Base-by-base conservation (phyloP, 2,888 invertebrate genomes). In the Trichogramma evanescens region DNA sequence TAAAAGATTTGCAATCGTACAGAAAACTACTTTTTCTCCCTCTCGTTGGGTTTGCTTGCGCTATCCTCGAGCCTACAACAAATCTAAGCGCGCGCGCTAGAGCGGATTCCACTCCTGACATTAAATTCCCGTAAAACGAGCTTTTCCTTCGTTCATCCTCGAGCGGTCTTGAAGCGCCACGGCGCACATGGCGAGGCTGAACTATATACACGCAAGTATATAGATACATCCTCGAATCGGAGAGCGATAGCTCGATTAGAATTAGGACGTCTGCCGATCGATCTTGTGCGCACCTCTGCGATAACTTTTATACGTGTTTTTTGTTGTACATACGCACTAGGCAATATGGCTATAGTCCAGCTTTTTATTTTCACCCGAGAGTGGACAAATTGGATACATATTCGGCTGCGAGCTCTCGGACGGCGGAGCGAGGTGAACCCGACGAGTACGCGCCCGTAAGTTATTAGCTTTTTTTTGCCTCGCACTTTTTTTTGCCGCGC, bases 171-270 rank as follows among this genome's bases (percentile, higher is more conserved):
- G 44, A 9, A 7, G 42, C 8, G 43, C 52, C 10, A 13, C 10
- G 48, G 52, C 13, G 50, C 26, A 9, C 46, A 6, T 41, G 8
- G 41, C 4, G n/a, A 45, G 9, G 42, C 46, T 40, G 42, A 38
- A 45, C 45, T 2, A 45, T 45, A 8, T n/a, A 45, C 9, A 8
- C 45, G 45, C n/a, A n/a, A n/a, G 45, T 45, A 8, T 45, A 26
- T 2, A 48, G 39, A 55, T 13, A 41, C 43, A 9, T 9, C 26
- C 38, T 44, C 43, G 38, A 44, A 7, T 43, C 45, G 13, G 8
- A 62, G 59, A 63, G 45, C 49, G 55, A 63, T 63, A 58, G 58
- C 53, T 50, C 59, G 56, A 63, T 63, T 58, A 61, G 52, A 61
- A 56, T 56, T 56, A 54, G 63, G 61, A 61, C 56, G 56, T 44